Evolutionary conservation across 2,113 vertebrate species (phyloP).

Genomic region (Lota lota): DNA sequence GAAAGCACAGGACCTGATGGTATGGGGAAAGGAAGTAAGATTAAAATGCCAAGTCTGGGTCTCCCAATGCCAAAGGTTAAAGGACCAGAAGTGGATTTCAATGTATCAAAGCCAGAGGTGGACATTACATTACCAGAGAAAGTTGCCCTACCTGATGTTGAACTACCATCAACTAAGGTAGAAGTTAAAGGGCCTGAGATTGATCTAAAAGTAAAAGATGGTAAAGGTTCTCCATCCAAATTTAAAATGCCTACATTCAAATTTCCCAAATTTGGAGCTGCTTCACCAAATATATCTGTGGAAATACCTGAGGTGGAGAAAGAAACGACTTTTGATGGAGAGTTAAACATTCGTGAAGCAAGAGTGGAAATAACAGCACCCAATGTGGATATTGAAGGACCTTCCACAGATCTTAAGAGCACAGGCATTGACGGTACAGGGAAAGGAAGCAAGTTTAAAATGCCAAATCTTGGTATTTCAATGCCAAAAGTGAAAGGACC

Average conservation of each 20-base stretch:
- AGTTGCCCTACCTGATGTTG: no score
- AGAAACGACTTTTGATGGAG: no score
- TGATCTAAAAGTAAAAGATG: background rate
- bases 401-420: no score
- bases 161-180: background rate
- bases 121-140: slow-evolving; percentile 13
- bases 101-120: slow-evolving; percentile 16
- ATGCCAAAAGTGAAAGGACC: no score
- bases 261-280: background rate
- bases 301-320: no score
- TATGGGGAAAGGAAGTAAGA: background rate
- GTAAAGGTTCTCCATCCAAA: background rate
- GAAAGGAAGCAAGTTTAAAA: no score
- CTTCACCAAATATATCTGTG: background rate
- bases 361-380: no score
- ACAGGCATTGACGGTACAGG: no score
- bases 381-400: no score
- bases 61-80: slow-evolving; percentile 23
- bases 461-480: no score
- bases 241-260: background rate
- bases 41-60: slow-evolving; percentile 33
- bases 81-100: slow-evolving; percentile 16
- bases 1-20: no score
- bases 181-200: background rate
- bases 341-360: no score